Base-by-base conservation (phyloP, 2,888 invertebrate genomes). In the Meiosimyza decipiens region DNA sequence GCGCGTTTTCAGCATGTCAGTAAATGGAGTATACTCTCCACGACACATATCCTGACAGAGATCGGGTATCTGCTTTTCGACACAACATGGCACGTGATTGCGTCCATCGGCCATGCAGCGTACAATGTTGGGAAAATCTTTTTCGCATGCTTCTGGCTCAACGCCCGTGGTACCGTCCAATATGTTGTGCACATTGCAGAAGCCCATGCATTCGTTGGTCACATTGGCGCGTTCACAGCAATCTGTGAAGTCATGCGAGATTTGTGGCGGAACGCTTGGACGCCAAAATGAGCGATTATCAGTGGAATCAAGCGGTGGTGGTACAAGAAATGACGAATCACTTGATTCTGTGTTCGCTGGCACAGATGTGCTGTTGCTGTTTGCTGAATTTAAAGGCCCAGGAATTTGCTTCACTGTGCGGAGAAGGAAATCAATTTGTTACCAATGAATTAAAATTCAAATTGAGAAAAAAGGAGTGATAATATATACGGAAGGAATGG, bases 41-140 rank as follows among this genome's bases (percentile, higher is more conserved):
- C 94, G 89, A 82, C 95, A 95, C 77, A 95, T 94, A 78, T 95
- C 94, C 82, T 94, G 94, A 83, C 95, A 95, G 78, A 95, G 91
- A 84, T 94, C 94, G 0, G 95, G 95, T 22, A 95, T 93, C 72
- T 91, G 90, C 83, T 94, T 94, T 77, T 92, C 91, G 28, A 93
- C 91, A 84, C 95, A 95, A 85, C 95, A 95, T 0, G 95, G 95
- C 47, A 94, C 92, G 87, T 95, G 95, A 87, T 95, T 94, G 18
- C 95, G 89, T 0, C 94, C 94, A 85, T 95, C 95, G 77, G 92
- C 91, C 92, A 92, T 92, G 81, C 92, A 93, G 65, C 90, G 90
- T 71, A 95, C 94, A 78, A 95, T 95, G 71, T 90, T 89, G 0
- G 94, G 93, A 82, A 95, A 94, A 82, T 95, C 94, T 22, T 89